These are phyloP conservation scores for Coremacera marginata DNA, from an alignment of 2,888 invertebrate species.

Conservation along the genomic window DNA sequence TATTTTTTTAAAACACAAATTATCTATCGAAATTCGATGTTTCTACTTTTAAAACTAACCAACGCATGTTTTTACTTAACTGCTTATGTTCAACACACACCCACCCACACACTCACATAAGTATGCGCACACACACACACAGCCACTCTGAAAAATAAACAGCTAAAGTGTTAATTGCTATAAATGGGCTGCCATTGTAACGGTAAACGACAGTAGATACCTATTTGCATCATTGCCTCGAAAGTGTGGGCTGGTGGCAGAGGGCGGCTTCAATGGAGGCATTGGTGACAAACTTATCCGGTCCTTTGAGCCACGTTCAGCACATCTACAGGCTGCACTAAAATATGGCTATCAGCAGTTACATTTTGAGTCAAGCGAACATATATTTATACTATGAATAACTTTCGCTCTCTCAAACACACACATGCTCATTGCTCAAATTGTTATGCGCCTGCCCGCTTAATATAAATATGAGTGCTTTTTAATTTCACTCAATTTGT, in stretches of 20 bases:
- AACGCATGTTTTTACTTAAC: background rate
- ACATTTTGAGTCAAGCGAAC: background rate
- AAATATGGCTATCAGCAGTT: background rate
- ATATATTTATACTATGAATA: background rate
- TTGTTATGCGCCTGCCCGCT: background rate
- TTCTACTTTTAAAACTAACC: background rate
- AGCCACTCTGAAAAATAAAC: constrained; percentile 58
- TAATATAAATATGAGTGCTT: background rate
- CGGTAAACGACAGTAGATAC: constrained; percentile 67
- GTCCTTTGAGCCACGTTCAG: background rate
- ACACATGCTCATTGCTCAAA: background rate
- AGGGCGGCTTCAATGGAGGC: background rate
- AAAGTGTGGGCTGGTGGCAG: constrained; percentile 39
- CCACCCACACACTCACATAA: constrained; percentile 2
- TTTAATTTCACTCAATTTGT: constrained; percentile 45
- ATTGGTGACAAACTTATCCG: background rate
- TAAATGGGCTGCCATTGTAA: constrained; percentile 70
- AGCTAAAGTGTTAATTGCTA: constrained; percentile 70
- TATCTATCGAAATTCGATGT: background rate
- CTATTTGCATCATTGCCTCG: constrained; percentile 64
- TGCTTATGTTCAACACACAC: background rate
- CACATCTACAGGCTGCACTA: background rate
- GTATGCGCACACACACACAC: background rate
- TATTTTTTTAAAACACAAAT: no score
- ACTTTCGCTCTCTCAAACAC: background rate